Conservation (phyloP, 2,113 vertebrate genomes). For the Melospiza georgiana region DNA sequence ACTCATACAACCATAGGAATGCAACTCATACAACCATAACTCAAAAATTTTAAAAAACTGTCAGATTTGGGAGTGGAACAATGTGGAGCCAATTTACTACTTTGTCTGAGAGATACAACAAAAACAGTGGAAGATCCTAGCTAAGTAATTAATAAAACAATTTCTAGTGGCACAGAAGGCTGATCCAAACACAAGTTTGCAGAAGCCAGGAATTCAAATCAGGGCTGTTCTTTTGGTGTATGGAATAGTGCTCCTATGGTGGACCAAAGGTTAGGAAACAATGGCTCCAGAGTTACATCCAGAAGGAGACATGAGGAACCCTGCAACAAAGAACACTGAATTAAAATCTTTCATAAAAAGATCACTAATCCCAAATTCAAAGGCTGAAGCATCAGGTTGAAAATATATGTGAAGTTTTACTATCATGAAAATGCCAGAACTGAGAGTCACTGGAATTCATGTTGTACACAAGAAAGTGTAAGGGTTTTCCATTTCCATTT, state of each 20-base stretch:
- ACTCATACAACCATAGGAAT: not conserved
- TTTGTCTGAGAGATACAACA: not conserved
- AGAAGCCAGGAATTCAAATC: not conserved
- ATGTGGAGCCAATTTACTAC: not conserved
- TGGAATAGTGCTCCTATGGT: not conserved
- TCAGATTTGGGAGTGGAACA: not conserved
- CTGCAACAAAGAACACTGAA: not conserved
- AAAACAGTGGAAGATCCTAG: not conserved
- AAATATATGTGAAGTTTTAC: not conserved
- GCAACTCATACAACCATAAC: not conserved
- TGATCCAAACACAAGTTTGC: not conserved
- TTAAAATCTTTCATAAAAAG: not conserved
- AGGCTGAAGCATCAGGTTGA: not conserved
- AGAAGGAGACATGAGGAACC: not conserved
- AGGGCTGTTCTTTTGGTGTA: not conserved
- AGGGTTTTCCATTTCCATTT: constrained; percentile 18
- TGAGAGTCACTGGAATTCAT: not conserved
- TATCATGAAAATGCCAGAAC: not conserved
- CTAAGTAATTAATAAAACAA: not conserved
- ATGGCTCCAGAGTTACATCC: not conserved
- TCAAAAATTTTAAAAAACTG: not conserved
- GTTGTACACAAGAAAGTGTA: not conserved
- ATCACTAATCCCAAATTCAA: not conserved
- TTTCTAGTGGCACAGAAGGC: not conserved
- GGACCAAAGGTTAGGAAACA: not conserved